Conservation (phyloP, 1,140 invertebrate species). For the Musca domestica region DNA sequence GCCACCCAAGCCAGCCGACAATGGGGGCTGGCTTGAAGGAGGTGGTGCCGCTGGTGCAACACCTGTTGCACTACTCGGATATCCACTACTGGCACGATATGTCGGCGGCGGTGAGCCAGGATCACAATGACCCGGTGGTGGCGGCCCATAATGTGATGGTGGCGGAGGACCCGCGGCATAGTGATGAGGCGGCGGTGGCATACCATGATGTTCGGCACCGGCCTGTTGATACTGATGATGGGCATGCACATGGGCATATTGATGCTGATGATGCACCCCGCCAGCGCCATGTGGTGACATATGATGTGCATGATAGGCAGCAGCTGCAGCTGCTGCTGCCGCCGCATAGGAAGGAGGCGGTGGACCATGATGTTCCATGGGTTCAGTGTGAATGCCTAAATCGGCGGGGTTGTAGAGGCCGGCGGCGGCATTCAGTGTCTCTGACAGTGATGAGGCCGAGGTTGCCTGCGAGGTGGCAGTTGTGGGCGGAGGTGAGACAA, state of each 20-base stretch:
- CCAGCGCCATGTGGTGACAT: slow-evolving; percentile 35
- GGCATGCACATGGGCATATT: slow-evolving; percentile 37
- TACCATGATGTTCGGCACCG: slow-evolving; percentile 36
- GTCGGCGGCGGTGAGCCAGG: slow-evolving; percentile 47
- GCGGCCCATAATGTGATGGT: slow-evolving; percentile 25
- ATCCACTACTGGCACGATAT: slow-evolving; percentile 40
- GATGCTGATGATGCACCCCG: slow-evolving; percentile 37
- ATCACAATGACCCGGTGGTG: slow-evolving; percentile 43
- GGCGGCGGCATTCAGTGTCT: slow-evolving; percentile 31
- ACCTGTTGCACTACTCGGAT: slow-evolving; percentile 20
- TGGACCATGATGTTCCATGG: slow-evolving; percentile 41
- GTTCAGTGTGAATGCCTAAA: slow-evolving; percentile 45
- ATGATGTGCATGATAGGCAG: slow-evolving; percentile 43
- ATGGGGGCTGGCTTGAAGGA: slow-evolving; percentile 4
- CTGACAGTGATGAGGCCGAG: not conserved
- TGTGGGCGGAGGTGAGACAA: slow-evolving; percentile 6
- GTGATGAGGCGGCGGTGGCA: slow-evolving; percentile 31
- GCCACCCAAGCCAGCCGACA: slow-evolving; percentile 37
- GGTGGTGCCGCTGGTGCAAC: not conserved
- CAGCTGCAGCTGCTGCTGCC: slow-evolving; percentile 44
- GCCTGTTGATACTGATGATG: slow-evolving; percentile 40
- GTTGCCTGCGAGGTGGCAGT: not conserved
- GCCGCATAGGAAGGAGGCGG: slow-evolving; percentile 46
- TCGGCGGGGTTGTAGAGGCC: slow-evolving; percentile 49
- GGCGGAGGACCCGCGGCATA: slow-evolving; percentile 29